These are phyloP conservation scores for Andinoacara biseriatus DNA, from an alignment of 2,113 vertebrate species.

Conservation along the genomic window DNA sequence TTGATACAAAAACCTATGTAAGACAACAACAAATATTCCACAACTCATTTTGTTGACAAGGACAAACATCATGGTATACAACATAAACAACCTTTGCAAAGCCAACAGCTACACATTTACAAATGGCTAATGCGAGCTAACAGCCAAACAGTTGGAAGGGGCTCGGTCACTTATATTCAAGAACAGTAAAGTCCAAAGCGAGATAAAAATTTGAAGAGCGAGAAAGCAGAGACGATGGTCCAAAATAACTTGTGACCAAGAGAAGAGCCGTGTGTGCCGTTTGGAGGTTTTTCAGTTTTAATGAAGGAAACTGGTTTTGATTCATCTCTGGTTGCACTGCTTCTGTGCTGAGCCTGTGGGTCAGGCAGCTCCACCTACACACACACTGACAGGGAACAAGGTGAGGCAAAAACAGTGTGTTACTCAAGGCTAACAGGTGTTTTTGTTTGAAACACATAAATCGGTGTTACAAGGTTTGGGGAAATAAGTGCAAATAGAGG, in stretches of 20 bases:
- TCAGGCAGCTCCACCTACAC: not conserved
- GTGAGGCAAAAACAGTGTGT: not conserved
- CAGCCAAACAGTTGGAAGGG: not conserved
- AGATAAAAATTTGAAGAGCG: not conserved
- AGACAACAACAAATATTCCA: accelerated
- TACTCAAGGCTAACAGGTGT: not conserved
- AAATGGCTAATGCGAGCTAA: not conserved
- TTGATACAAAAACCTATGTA: not conserved
- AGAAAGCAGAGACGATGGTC: no score
- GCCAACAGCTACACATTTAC: not conserved
- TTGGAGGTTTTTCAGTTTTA: no score
- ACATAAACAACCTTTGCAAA: no score
- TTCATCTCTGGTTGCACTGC: not conserved
- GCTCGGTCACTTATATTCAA: not conserved
- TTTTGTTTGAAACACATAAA: not conserved
- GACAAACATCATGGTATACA: no score
- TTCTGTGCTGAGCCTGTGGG: not conserved
- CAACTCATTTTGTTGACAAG: no score
- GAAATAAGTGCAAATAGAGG: not conserved
- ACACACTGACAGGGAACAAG: not conserved
- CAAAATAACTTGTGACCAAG: no score
- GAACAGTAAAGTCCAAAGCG: not conserved
- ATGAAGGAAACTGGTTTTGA: not conserved
- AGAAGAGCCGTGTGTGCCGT: no score
- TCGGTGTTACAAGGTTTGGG: not conserved